phyloP scores from a whole-genome alignment of 2,797 vertebrate species.

The Crenuchus spilurus region DNA sequence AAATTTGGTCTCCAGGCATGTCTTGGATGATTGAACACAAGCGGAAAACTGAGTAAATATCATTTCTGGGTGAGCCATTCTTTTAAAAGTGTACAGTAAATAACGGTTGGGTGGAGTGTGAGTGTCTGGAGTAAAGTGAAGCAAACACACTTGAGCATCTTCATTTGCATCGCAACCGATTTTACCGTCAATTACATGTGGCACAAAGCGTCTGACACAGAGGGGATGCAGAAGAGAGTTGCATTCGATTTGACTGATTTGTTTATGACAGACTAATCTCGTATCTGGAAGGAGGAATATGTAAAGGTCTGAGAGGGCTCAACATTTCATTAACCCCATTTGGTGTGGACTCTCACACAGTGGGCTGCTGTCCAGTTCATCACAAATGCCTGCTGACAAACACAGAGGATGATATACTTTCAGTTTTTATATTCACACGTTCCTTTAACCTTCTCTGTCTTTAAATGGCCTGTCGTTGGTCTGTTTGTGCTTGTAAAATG shows the following conservation, averaged over 20 bases:
- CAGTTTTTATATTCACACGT: background rate
- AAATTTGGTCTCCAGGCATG: too few relatives aligned
- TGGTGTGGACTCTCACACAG: conserved; percentile 25
- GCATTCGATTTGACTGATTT: conserved; percentile 49
- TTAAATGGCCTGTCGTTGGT: too few relatives aligned
- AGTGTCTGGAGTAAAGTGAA: conserved; percentile 61
- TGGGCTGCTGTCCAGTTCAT: conserved; percentile 30
- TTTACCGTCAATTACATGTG: conserved; percentile 77
- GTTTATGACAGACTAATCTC: conserved; percentile 57
- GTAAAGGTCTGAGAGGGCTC: conserved; percentile 32
- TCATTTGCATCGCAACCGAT: conserved; percentile 71
- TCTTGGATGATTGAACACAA: too few relatives aligned
- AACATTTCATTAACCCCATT: conserved; percentile 58
- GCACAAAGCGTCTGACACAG: conserved; percentile 71
- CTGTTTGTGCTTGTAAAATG: background rate
- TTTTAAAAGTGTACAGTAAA: conserved; percentile 67
- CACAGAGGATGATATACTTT: background rate
- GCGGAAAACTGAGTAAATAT: too few relatives aligned
- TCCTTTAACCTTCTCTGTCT: background rate
- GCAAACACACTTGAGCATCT: conserved; percentile 68
- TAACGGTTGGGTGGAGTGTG: conserved; percentile 59
- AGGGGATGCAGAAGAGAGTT: conserved; percentile 56
- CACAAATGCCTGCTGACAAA: conserved; percentile 29
- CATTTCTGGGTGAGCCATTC: too few relatives aligned
- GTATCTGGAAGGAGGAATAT: conserved; percentile 43